Base-by-base conservation (phyloP, 2,113 vertebrate species). In the Peromyscus maniculatus region DNA sequence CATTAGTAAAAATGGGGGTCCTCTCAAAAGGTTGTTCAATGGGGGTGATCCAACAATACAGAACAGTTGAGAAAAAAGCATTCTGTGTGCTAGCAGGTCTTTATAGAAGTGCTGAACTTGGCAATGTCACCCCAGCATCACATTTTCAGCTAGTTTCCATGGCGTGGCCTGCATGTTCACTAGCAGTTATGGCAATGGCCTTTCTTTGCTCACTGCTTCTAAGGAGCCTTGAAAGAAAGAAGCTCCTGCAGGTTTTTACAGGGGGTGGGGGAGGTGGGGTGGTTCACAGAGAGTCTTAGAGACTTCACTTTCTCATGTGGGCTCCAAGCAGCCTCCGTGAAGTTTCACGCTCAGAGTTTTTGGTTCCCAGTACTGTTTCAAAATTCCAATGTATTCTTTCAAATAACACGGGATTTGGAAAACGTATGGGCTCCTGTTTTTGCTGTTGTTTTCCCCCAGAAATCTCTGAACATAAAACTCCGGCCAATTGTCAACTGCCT, bases 1-100 rank as follows among this genome's bases (percentile, higher is more conserved):
- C 99, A 99, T 99, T 99, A 99, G 98, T 98, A 98, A 99, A 98
- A 98, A 95, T 87, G 94, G 96, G 98, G 98, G 97, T 98, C 98
- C 94, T 89, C 98, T 98, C 98, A 98, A 98, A 98, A 98, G 98
- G 96, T 98, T 97, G 98, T 98, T 98, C 98, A 98, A 97, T 94
- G 98, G 97, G 95, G 96, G 98, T 98, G 24, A 1, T 87, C 98
- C 96, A 98, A 98, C 98, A 98, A 98, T 97, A 93, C 96, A 98
- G 91, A 98, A 97, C 96, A 98, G 43, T 97, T 98, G 31, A 59
- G 97, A 97, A 97, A 52, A 98, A 98, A 98, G 96, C 96, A 97
- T 98, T 97, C 95, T 97, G 97, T 90, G 93, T 96, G 97, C 97
- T 97, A 80, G 93, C 96, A 97, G 90, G 84, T 97, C 98, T 98